Base-by-base conservation (phyloP, 2,113 vertebrate genomes). In the Passer domesticus region DNA sequence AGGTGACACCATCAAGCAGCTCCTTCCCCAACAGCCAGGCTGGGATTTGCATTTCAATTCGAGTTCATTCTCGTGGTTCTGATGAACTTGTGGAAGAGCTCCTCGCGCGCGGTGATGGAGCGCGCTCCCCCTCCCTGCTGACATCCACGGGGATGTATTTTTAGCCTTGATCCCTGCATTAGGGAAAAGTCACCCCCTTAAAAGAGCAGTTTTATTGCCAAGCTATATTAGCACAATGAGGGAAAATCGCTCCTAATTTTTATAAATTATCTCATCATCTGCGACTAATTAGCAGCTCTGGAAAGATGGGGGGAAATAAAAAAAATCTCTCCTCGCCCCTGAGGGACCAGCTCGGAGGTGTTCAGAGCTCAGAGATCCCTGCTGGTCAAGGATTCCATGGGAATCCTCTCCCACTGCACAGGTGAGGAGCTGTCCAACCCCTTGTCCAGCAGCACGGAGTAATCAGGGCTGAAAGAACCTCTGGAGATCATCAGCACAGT, bases 201-300 rank as follows among this genome's bases (percentile, higher is more conserved):
- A 86, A 88, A 88, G 94, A 95, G 88, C 75, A 49, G 87, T 77
- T 97, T 97, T 91, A 97, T 95, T 96, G 95, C 95, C 92, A n/a
- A 31, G 94, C 27, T 47, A 81, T 96, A 97, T 94, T 92, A 97
- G 94, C 96, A 97, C 97, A 97, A 97, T 96, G 97, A 97, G 97
- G 92, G 96, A 96, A 97, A 98, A 98, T 97, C 91, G 39, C 87
- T 95, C 67, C 96, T 97, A 97, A 98, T 98, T 97, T 98, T 98
- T 98, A 97, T 96, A 97, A 98, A 98, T 98, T 98, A 98, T 97
- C 98, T 98, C 97, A 97, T 98, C 98, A 98, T 98, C 97, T 97
- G 96, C 95, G 89, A 93, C 96, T 97, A 97, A 98, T 98, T 98
- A 98, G 96, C 98, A 97, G 97, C 97, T 95, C 95, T 50, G 7